phyloP scores from a whole-genome alignment of 2,797 vertebrate genomes.

The Ibycter americanus region DNA sequence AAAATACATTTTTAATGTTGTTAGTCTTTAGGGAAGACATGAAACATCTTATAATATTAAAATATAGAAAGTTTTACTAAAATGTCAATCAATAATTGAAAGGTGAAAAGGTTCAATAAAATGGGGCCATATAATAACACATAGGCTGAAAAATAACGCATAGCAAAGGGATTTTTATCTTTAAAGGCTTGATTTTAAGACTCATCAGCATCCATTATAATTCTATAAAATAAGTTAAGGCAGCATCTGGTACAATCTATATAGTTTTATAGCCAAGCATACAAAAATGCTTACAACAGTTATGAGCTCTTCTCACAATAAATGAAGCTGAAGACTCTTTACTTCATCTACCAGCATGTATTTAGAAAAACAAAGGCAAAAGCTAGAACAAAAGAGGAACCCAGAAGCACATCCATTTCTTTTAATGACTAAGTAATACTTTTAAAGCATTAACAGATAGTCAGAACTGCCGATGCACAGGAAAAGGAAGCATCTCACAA shows the following conservation, averaged over 20 bases:
- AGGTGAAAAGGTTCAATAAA: neutral
- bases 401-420: neutral
- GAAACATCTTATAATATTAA: neutral
- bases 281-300: conserved; percentile 21
- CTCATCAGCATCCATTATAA: conserved; percentile 30
- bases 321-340: neutral
- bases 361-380: conserved; percentile 23
- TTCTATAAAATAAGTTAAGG: conserved; percentile 51
- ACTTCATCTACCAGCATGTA: neutral
- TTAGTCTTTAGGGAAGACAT: neutral
- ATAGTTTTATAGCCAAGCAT: conserved; percentile 39
- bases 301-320: neutral
- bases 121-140: neutral
- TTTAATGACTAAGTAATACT: conserved; percentile 19
- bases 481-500: conserved; percentile 2
- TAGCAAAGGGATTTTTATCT: conserved; percentile 8
- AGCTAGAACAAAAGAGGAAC: neutral
- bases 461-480: neutral
- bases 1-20: neutral
- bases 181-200: conserved; percentile 5
- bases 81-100: neutral
- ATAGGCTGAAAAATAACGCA: neutral
- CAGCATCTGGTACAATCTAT: conserved; percentile 35
- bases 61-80: neutral
- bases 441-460: neutral